Evolutionary conservation across 2,888 invertebrate species (phyloP).

Genomic region (Melanotus villosus): DNA sequence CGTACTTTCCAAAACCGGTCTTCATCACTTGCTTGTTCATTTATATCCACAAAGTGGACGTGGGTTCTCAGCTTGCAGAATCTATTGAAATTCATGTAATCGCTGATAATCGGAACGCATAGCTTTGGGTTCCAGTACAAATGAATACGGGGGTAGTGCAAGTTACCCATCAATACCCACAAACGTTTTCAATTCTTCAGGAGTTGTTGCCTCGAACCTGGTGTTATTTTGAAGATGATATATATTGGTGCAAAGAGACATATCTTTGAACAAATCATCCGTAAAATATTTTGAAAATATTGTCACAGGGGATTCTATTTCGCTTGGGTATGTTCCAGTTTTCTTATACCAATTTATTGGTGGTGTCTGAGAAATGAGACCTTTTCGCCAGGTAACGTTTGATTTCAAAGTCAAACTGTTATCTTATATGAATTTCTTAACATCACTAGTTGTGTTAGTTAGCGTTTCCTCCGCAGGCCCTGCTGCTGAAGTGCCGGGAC

Average conservation of each 20-base stretch:
- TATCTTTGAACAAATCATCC: slow-evolving; percentile 25
- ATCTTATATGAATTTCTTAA: too few relatives aligned
- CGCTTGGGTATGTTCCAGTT: too few relatives aligned
- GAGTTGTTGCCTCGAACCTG: neutral
- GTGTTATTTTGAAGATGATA: slow-evolving; percentile 1
- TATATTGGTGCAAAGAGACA: slow-evolving; percentile 21
- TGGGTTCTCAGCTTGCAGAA: neutral
- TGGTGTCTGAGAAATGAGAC: too few relatives aligned
- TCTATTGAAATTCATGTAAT: neutral
- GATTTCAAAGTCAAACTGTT: too few relatives aligned
- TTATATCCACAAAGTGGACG: neutral
- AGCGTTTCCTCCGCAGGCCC: too few relatives aligned
- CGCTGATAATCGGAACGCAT: too few relatives aligned
- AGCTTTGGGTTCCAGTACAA: neutral
- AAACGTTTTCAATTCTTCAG: neutral
- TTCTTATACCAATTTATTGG: too few relatives aligned
- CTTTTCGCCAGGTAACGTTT: too few relatives aligned
- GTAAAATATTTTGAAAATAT: slow-evolving; percentile 31
- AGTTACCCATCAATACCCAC: neutral
- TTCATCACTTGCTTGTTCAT: too few relatives aligned
- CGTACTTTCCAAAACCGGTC: neutral
- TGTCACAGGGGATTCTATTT: too few relatives aligned
- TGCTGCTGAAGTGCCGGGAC: too few relatives aligned
- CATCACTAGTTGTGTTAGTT: too few relatives aligned
- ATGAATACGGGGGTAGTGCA: neutral